Conservation (phyloP, 2,797 vertebrate species). For the Gymnoscopelus braueri region DNA sequence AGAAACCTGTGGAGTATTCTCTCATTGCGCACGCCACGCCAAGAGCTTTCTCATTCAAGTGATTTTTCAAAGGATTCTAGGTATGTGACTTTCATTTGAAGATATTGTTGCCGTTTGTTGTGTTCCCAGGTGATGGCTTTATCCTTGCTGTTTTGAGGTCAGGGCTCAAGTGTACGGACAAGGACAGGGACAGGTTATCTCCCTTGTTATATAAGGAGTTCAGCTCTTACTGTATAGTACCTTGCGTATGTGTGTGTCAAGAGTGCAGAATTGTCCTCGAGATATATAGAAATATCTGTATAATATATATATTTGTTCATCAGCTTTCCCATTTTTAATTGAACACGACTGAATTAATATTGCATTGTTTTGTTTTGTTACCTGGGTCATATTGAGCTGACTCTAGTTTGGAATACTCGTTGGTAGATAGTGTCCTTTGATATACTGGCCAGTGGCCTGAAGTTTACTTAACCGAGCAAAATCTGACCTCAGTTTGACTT, state of each 20-base stretch:
- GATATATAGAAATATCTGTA: constrained; percentile 43
- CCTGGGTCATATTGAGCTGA: constrained; percentile 30
- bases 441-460: constrained; percentile 70
- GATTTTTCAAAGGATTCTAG: constrained; percentile 60
- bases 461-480: constrained; percentile 78
- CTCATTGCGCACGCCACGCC: constrained; percentile 57
- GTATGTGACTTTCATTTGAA: constrained; percentile 66
- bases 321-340: constrained; percentile 1
- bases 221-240: constrained; percentile 36
- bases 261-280: constrained; percentile 21
- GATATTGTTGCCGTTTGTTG: constrained; percentile 33
- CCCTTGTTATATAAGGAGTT: constrained; percentile 76
- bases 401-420: constrained; percentile 54
- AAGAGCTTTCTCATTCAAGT: constrained; percentile 52
- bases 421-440: constrained; percentile 67
- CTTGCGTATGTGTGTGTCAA: constrained; percentile 39
- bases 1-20: constrained; percentile 81
- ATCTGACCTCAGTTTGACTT: constrained; percentile 79
- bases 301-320: constrained; percentile 8
- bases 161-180: constrained; percentile 68
- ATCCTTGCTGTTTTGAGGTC: constrained; percentile 72
- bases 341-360: constrained; percentile 2
- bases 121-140: constrained; percentile 60
- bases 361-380: constrained; percentile 15
- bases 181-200: constrained; percentile 73